Conservation (phyloP, 2,113 vertebrate genomes). For the Fukomys damarensis region DNA sequence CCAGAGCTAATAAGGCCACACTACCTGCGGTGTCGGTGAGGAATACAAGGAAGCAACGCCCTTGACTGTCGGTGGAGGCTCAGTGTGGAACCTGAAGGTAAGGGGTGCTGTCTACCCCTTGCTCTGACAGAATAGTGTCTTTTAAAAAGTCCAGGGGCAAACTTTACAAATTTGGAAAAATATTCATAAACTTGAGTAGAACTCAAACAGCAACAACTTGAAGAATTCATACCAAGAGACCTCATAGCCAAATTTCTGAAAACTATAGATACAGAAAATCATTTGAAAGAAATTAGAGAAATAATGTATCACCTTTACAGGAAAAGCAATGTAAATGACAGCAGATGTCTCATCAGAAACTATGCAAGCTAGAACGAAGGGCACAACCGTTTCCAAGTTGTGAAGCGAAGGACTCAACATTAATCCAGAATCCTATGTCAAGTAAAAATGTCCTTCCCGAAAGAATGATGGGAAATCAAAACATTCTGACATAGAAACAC, state of each 20-base stretch:
- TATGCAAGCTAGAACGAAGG: background rate
- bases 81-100: background rate
- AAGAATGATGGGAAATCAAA: background rate
- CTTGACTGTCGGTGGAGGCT: background rate
- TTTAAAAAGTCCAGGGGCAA: background rate
- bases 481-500: background rate
- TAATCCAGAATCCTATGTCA: background rate
- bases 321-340: background rate
- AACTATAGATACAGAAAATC: background rate
- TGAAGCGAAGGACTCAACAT: background rate
- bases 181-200: background rate
- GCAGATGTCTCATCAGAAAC: background rate
- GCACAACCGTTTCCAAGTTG: background rate
- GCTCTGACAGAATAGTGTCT: background rate
- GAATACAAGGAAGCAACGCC: background rate
- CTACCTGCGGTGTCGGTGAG: background rate
- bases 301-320: background rate
- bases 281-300: background rate
- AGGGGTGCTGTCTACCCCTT: background rate
- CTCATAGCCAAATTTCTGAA: background rate
- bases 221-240: background rate
- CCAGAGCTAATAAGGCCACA: background rate
- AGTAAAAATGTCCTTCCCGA: background rate
- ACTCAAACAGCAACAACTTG: background rate
- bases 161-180: background rate